phyloP scores from a whole-genome alignment of 2,888 invertebrate species.

The Cerastis rubricosa region DNA sequence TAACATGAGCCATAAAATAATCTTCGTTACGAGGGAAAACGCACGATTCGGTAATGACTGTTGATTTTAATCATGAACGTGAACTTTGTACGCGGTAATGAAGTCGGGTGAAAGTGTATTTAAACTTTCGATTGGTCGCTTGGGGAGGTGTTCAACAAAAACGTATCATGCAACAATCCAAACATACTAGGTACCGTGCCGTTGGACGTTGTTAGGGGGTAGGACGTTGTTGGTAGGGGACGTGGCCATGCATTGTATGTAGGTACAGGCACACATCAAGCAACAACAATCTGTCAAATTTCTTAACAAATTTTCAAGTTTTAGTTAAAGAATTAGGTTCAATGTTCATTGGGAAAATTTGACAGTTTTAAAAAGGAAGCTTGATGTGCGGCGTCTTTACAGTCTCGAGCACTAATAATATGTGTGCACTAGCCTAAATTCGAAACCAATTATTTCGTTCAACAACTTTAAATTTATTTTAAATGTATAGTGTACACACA shows the following conservation, averaged over 20 bases:
- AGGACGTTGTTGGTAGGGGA: no score
- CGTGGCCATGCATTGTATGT: slow-evolving; percentile 42
- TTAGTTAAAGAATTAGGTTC: no score
- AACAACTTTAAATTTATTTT: background rate
- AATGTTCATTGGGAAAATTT: no score
- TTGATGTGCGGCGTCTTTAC: no score
- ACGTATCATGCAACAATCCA: slow-evolving; percentile 38
- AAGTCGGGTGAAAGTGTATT: slow-evolving; percentile 60
- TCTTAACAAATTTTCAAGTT: no score
- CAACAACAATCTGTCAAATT: no score
- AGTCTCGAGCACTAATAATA: background rate
- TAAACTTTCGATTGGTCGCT: slow-evolving; percentile 56
- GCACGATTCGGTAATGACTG: slow-evolving; percentile 52
- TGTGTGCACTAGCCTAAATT: background rate
- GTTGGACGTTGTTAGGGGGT: no score
- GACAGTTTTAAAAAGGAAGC: no score
- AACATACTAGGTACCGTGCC: slow-evolving; percentile 16
- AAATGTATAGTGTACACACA: background rate
- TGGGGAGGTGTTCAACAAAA: slow-evolving; percentile 45
- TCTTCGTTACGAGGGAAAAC: slow-evolving; percentile 55
- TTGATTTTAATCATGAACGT: slow-evolving; percentile 60
- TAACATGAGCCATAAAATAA: slow-evolving; percentile 36
- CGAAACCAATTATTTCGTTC: background rate
- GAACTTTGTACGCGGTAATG: slow-evolving; percentile 59
- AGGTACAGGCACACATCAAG: no score